Conservation (phyloP, 1,140 invertebrate species). For the Thaumetopoea pityocampa region DNA sequence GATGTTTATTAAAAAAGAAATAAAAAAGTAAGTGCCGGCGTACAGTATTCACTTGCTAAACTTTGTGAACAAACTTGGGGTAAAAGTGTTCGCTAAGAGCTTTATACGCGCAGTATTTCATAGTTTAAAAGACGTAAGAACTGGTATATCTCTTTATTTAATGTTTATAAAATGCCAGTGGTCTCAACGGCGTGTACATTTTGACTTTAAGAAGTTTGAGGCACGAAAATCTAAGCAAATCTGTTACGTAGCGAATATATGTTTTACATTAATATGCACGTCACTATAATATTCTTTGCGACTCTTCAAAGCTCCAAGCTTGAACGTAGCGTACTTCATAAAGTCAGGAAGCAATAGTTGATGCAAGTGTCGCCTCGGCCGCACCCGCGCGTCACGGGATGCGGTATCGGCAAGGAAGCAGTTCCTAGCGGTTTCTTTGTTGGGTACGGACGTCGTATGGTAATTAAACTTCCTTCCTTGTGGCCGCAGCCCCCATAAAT, state of each 20-base stretch:
- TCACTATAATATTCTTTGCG: no score
- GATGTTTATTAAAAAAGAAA: slow-evolving; percentile 13
- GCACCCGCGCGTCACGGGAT: no score
- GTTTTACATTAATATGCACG: background rate
- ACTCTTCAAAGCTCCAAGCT: no score
- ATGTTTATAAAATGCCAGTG: slow-evolving; percentile 15
- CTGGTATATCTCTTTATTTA: slow-evolving; percentile 19
- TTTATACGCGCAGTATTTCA: slow-evolving; percentile 27
- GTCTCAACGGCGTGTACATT: slow-evolving; percentile 4
- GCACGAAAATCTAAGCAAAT: no score
- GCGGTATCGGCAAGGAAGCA: slow-evolving; percentile 44
- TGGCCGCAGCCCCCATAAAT: slow-evolving; percentile 48
- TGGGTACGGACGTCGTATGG: slow-evolving; percentile 53
- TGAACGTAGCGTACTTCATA: no score
- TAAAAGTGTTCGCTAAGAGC: slow-evolving; percentile 20
- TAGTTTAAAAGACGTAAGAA: slow-evolving; percentile 26
- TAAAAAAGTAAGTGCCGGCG: slow-evolving; percentile 15
- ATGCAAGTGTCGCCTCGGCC: no score
- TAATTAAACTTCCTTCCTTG: slow-evolving; percentile 57
- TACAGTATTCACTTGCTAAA: slow-evolving; percentile 15
- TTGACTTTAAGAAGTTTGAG: slow-evolving; percentile 1
- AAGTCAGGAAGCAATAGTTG: no score
- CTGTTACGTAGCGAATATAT: no score
- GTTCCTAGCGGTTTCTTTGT: slow-evolving; percentile 37
- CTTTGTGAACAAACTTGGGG: slow-evolving; percentile 15